Percentiles rank a stretch among this genome's conserved stretches.
Conservation (phyloP, 2,113 vertebrate genomes). For the Scomber japonicus region DNA sequence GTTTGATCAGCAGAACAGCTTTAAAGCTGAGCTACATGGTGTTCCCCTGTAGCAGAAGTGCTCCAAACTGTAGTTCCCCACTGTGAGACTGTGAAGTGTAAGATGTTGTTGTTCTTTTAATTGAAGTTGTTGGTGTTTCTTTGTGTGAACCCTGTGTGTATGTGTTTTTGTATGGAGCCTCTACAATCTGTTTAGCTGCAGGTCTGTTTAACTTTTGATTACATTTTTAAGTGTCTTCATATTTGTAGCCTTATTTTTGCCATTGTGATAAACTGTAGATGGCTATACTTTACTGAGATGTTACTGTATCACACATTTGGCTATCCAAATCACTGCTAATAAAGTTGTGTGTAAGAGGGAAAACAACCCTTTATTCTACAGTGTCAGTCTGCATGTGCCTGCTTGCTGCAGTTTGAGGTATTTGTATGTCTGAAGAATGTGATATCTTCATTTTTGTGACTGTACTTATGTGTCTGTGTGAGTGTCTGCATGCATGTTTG, state of each 20-base stretch:
- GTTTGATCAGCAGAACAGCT: slow-evolving; percentile 70
- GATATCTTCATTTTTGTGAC: too few relatives aligned
- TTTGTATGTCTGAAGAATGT: background rate
- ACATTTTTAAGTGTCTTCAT: background rate
- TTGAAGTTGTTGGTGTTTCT: background rate
- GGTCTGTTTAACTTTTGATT: background rate
- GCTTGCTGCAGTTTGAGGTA: background rate
- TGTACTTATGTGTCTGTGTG: background rate
- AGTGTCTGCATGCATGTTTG: background rate
- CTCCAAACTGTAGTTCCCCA: slow-evolving; percentile 14
- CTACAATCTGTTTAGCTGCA: background rate
- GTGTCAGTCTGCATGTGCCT: background rate
- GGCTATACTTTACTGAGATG: background rate
- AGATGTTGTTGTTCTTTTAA: background rate
- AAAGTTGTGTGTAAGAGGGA: background rate
- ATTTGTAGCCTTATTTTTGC: background rate
- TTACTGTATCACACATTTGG: background rate
- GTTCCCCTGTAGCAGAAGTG: slow-evolving; percentile 32
- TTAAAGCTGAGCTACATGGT: slow-evolving; percentile 61
- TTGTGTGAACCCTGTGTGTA: background rate
- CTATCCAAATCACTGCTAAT: background rate
- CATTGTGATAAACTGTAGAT: background rate
- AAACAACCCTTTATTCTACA: too few relatives aligned
- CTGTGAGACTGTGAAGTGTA: slow-evolving; percentile 11
- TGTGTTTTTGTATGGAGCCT: background rate